Evolutionary conservation across 1,140 invertebrate genomes (phyloP).

Genomic region (Homarus americanus): DNA sequence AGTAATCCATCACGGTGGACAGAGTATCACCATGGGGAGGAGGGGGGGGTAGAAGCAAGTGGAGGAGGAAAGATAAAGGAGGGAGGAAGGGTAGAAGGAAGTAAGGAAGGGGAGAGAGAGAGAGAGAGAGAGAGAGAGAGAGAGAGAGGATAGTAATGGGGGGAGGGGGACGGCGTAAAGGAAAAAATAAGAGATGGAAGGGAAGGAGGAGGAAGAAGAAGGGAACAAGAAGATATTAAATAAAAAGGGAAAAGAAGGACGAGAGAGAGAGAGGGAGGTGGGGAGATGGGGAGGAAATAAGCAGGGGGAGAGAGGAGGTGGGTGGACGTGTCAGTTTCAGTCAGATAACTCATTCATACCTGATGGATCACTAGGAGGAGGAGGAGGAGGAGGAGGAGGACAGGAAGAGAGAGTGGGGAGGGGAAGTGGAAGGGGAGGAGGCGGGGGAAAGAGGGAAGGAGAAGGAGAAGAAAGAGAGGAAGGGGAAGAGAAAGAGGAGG

Average conservation of each 20-base stretch:
- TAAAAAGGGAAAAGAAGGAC: background rate
- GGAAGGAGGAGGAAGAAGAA: background rate
- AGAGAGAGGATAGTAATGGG: background rate
- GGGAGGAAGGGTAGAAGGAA: background rate
- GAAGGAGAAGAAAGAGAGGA: conserved; percentile 4
- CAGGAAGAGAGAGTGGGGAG: background rate
- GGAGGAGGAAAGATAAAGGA: background rate
- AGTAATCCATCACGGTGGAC: too few species aligned
- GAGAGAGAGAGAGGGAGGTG: background rate
- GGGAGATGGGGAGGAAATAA: background rate
- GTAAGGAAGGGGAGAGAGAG: background rate
- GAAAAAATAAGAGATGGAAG: too few species aligned
- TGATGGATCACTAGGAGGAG: conserved; percentile 29
- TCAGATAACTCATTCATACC: conserved; percentile 22
- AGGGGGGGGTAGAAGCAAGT: too few species aligned
- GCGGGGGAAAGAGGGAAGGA: background rate
- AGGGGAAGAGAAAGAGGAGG: background rate
- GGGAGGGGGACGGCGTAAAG: too few species aligned
- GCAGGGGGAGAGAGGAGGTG: background rate
- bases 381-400: background rate
- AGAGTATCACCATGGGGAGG: background rate
- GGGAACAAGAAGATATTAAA: background rate
- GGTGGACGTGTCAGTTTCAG: background rate
- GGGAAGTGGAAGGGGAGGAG: background rate
- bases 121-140: background rate